Conservation (phyloP, 2,113 vertebrate genomes). For the Camelus bactrianus region DNA sequence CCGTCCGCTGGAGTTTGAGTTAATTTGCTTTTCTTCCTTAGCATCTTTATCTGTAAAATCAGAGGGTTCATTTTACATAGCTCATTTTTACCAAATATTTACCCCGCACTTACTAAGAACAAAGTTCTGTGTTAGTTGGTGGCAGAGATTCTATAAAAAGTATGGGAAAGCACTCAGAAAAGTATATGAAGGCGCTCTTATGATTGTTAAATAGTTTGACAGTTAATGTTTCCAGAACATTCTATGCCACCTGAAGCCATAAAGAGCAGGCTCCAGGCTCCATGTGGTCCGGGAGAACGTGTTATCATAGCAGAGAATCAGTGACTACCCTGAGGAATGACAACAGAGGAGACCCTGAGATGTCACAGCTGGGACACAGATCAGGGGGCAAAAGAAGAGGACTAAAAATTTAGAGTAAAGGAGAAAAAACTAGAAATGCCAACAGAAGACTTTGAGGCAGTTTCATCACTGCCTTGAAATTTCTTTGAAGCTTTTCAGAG, state of each 20-base stretch:
- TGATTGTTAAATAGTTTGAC: not conserved
- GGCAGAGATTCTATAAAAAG: not conserved
- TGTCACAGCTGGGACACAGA: not conserved
- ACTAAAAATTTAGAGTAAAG: not conserved
- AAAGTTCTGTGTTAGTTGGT: not conserved
- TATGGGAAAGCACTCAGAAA: not conserved
- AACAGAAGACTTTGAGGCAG: not conserved
- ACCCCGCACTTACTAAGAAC: not conserved
- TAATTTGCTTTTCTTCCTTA: not conserved
- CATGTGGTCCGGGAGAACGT: not conserved
- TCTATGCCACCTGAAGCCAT: not conserved
- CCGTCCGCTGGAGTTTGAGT: not conserved
- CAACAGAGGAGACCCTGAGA: not conserved
- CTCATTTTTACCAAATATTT: not conserved
- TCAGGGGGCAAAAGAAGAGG: not conserved
- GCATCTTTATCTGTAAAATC: not conserved
- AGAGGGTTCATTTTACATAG: not conserved
- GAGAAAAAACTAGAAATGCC: not conserved
- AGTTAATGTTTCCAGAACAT: not conserved
- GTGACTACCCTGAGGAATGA: not conserved
- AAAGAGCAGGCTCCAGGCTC: not conserved
- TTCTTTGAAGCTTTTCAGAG: not conserved
- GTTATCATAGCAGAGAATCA: not conserved
- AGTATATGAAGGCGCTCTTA: not conserved
- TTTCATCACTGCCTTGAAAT: not conserved